These are phyloP conservation scores for Lasius fuliginosus DNA, from an alignment of 2,888 invertebrate species.

Conservation along the genomic window DNA sequence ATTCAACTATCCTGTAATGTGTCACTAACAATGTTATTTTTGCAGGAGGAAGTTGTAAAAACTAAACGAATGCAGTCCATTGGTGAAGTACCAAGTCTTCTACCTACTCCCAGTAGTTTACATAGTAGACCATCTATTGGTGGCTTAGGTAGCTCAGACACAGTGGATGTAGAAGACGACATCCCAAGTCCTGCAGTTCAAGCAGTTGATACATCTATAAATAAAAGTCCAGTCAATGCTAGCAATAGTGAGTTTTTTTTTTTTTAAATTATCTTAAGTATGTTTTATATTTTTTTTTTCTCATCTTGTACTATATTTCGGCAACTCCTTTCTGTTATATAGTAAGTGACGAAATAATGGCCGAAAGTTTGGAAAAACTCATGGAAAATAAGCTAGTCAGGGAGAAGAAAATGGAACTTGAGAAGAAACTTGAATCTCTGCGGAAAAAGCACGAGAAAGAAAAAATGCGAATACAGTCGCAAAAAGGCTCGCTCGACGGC, in stretches of 20 bases:
- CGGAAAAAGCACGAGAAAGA: conserved; percentile 93
- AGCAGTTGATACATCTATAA: conserved; percentile 77
- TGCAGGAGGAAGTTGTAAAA: conserved; percentile 80
- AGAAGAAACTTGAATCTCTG: conserved; percentile 94
- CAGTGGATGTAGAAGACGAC: conserved; percentile 80
- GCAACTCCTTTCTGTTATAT: conserved; percentile 18
- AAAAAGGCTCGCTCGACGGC: conserved; percentile 89
- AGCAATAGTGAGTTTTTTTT: conserved; percentile 77
- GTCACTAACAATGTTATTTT: conserved; percentile 37
- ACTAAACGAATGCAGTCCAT: conserved; percentile 81
- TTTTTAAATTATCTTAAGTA: conserved; percentile 8
- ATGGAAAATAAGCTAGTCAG: conserved; percentile 93
- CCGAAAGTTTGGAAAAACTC: conserved; percentile 93
- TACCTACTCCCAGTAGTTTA: conserved; percentile 77
- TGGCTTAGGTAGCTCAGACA: conserved; percentile 78
- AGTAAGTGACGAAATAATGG: conserved; percentile 88
- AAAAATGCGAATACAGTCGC: conserved; percentile 87
- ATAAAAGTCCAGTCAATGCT: conserved; percentile 81
- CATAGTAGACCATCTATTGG: conserved; percentile 82
- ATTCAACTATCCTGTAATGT: background rate
- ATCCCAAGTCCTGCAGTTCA: conserved; percentile 71
- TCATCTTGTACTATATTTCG: background rate
- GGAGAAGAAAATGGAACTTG: conserved; percentile 94
- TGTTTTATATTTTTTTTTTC: background rate
- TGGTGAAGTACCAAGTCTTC: conserved; percentile 78